Base-by-base conservation (phyloP, 2,888 invertebrate species). In the Orchestes rusci region DNA sequence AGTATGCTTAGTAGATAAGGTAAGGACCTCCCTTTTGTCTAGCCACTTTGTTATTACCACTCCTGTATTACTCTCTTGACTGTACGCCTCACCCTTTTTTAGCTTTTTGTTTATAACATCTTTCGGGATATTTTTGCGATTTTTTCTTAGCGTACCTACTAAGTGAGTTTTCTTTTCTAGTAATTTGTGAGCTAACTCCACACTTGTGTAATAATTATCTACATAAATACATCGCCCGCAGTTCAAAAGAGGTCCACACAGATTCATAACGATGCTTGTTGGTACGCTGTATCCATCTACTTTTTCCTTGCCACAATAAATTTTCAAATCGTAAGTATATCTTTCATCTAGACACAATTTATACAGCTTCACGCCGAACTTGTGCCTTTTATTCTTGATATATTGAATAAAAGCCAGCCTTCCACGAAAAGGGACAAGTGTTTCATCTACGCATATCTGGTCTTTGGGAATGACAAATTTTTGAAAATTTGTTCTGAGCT, bases 81-180 rank as follows among this genome's bases (percentile, higher is more conserved):
- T 13, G 16, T 18, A 17, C n/a, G 29, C 3, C 16, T 45, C 45
- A 4, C 30, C 36, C 19, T 34, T 45, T 55, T 58, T 58, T 8
- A 56, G 39, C 37, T 54, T 54, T 50, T 49, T 45, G n/a, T 42
- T 23, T n/a, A 43, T 44, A 3, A 58, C 51, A 23, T 56, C 50
- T 41, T 52, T 51, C 31, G 58, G 58, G 43, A 54, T 60, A 38
- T 48, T 39, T 53, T 56, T 53, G 31, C 57, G 45, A 43, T 61
- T 62, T 32, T 38, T 46, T 29, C 58, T 38, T 28, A 63, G 42
- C 31, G 58, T 60, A 48, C 58, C 61, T 34, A 59, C 46, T 28
- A 59, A 45, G 50, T 60, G 54, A 16, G 57, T 58, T 39, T 57
- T 51, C 47, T 53, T 50, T 15, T 51, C 32, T 34, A 55, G 28